A percentile compares a stretch with the other conserved stretches of the same genome.
Evolutionary conservation across 2,113 vertebrate species (phyloP).

Genomic region (Coracopsis vasa): DNA sequence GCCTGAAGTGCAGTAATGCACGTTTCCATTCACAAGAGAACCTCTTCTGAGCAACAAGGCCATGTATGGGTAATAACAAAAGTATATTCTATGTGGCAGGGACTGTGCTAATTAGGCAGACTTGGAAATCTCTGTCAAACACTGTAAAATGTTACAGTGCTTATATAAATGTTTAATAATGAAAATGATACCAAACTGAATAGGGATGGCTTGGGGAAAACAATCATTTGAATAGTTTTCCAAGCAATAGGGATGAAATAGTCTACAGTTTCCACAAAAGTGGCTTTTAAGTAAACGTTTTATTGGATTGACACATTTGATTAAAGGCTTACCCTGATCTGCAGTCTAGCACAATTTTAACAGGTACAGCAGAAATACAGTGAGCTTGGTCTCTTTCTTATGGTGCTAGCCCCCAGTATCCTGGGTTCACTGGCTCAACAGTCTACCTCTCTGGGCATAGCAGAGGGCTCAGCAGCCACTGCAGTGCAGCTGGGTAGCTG

Average conservation of each 20-base stretch:
- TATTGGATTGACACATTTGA: neutral
- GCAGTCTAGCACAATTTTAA: neutral
- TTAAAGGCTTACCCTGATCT: neutral
- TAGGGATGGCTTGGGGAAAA: neutral
- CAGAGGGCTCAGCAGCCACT: neutral
- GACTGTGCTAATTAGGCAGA: constrained; percentile 26
- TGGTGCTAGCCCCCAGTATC: no score
- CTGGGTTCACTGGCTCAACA: accelerated
- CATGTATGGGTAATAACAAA: constrained; percentile 22
- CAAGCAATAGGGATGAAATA: neutral
- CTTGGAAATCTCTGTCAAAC: constrained; percentile 24
- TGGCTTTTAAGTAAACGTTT: neutral
- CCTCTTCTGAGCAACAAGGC: neutral
- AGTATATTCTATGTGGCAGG: constrained; percentile 10
- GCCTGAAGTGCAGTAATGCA: constrained; percentile 16
- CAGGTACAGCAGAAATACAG: neutral
- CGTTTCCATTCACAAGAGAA: constrained; percentile 21
- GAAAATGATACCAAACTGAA: constrained; percentile 24
- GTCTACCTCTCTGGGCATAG: neutral
- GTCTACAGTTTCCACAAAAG: neutral
- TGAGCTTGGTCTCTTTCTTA: neutral
- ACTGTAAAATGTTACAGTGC: neutral
- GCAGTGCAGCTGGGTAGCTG: neutral
- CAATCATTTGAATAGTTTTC: neutral
- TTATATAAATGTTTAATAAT: constrained; percentile 49